phyloP scores from a whole-genome alignment of 2,113 vertebrate species.

The Heterotilapia buettikoferi region DNA sequence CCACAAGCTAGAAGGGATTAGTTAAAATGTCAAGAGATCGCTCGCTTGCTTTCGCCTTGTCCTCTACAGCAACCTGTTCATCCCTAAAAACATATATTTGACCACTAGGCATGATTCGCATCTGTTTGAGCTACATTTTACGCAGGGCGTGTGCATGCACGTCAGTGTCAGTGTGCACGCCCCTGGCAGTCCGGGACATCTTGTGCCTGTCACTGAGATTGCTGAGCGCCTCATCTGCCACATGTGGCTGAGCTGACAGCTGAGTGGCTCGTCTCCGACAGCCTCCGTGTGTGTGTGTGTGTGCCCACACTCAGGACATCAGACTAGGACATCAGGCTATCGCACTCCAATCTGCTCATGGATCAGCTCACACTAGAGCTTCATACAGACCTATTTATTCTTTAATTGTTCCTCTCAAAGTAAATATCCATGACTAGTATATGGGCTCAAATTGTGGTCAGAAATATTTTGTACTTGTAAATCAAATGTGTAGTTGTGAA shows the following conservation, averaged over 20 bases:
- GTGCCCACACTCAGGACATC: background rate
- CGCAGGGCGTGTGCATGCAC: constrained; percentile 6
- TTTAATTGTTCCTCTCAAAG: background rate
- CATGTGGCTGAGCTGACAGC: constrained; percentile 56
- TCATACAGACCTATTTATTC: background rate
- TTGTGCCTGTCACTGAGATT: constrained; percentile 90
- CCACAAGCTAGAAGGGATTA: constrained; percentile 87
- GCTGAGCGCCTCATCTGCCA: constrained; percentile 54
- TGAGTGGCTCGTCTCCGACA: constrained; percentile 37
- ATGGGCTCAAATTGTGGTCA: background rate
- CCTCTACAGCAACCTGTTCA: constrained; percentile 84
- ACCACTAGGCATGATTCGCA: constrained; percentile 82
- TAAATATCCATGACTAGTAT: background rate
- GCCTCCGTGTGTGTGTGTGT: background rate
- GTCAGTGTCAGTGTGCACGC: constrained; percentile 66
- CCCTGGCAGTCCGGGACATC: constrained; percentile 82
- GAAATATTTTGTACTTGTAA: background rate
- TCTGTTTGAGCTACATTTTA: constrained; percentile 57
- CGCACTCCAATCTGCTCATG: constrained; percentile 11
- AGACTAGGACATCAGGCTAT: background rate
- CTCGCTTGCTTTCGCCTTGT: constrained; percentile 67
- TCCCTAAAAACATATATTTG: constrained; percentile 87
- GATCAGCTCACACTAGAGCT: constrained; percentile 10
- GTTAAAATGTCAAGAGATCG: constrained; percentile 96
- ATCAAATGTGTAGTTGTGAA: background rate